Evolutionary conservation across 1,140 invertebrate genomes (phyloP).

Genomic region (Drosophila nasuta): DNA sequence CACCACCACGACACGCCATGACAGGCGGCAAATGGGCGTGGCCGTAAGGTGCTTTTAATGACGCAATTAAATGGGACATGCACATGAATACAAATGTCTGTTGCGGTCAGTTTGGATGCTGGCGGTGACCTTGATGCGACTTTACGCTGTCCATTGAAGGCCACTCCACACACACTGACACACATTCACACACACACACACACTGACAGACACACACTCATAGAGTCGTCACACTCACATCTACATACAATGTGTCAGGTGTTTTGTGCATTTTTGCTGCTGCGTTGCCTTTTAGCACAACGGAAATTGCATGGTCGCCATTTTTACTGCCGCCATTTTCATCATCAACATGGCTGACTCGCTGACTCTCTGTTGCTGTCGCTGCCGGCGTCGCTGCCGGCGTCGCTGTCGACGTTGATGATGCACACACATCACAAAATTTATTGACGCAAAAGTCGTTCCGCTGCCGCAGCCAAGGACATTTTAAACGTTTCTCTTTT

Average conservation of each 20-base stretch:
- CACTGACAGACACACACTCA: too few relatives aligned
- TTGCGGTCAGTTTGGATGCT: slow-evolving; percentile 46
- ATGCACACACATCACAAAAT: slow-evolving; percentile 62
- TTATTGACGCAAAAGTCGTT: slow-evolving; percentile 68
- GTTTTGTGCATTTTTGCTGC: slow-evolving; percentile 35
- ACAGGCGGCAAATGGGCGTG: not conserved
- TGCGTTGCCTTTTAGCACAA: slow-evolving; percentile 41
- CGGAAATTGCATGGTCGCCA: slow-evolving; percentile 56
- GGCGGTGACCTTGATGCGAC: slow-evolving; percentile 50
- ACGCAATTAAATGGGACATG: slow-evolving; percentile 57
- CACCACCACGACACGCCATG: not conserved
- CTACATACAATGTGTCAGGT: slow-evolving; percentile 33
- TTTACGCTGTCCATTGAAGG: not conserved
- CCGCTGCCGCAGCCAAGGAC: slow-evolving; percentile 49
- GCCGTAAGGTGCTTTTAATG: slow-evolving; percentile 35
- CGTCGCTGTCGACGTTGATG: slow-evolving; percentile 18
- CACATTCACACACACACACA: slow-evolving; percentile 25
- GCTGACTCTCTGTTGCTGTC: slow-evolving; percentile 1
- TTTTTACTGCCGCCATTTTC: slow-evolving; percentile 47
- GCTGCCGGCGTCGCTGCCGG: not conserved
- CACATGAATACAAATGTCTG: slow-evolving; percentile 7
- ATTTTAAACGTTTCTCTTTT: slow-evolving; percentile 24
- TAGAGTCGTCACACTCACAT: slow-evolving; percentile 7
- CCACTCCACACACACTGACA: slow-evolving; percentile 21
- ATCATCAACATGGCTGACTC: slow-evolving; percentile 30